A percentile compares a stretch with the other conserved stretches of the same genome.
phyloP scores from a whole-genome alignment of 2,113 vertebrate species.

The Odocoileus virginianus region DNA sequence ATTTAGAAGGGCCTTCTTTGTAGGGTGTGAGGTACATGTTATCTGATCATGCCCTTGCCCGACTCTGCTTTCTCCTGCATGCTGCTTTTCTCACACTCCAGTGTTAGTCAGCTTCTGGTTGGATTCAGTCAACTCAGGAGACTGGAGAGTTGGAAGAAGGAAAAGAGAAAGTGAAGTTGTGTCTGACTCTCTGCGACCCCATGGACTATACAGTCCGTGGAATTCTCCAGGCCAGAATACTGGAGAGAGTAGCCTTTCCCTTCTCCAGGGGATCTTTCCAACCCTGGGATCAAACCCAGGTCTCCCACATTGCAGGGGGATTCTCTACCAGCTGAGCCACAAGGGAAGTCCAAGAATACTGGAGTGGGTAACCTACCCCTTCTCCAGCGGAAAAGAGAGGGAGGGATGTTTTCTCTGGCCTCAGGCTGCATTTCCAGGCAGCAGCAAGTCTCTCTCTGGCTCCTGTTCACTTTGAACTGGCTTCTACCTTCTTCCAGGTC shows the following conservation, averaged over 20 bases:
- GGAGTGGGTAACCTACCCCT: neutral
- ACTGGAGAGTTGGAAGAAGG: neutral
- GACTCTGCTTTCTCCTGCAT: neutral
- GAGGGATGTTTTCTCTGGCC: neutral
- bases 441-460: neutral
- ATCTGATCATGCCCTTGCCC: neutral
- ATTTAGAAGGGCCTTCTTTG: neutral
- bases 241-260: neutral
- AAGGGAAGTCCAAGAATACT: neutral
- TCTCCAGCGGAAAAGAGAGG: neutral
- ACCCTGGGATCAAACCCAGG: neutral
- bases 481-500: neutral
- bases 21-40: neutral
- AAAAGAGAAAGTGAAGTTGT: neutral
- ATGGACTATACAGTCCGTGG: neutral
- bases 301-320: neutral
- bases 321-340: neutral
- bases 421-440: neutral
- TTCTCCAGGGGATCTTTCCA: neutral
- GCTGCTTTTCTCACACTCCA: neutral
- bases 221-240: neutral
- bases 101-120: neutral
- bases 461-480: neutral
- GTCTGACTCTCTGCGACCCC: neutral
- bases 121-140: neutral